These are phyloP conservation scores for Blastobasis adustella DNA, from an alignment of 2,888 invertebrate genomes.

Conservation along the genomic window DNA sequence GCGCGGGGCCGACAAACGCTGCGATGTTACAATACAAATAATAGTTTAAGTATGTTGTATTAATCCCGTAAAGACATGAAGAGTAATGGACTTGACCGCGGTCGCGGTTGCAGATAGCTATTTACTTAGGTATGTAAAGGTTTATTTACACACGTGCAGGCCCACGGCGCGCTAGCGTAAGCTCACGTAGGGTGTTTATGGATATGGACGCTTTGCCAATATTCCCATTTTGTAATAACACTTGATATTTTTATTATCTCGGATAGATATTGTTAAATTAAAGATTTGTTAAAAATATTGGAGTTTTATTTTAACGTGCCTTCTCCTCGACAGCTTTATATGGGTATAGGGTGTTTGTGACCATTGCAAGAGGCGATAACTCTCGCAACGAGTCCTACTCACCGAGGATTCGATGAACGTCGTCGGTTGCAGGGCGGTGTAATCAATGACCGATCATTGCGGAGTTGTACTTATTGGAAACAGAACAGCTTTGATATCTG, in stretches of 20 bases:
- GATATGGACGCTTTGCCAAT: constrained; percentile 16
- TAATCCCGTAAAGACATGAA: neutral
- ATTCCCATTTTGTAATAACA: constrained; percentile 19
- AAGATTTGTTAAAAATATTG: constrained; percentile 24
- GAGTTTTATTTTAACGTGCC: constrained; percentile 8
- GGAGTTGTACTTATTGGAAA: no score
- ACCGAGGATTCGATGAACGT: no score
- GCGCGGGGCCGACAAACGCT: no score
- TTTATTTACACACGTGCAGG: neutral
- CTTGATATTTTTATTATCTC: constrained; percentile 19
- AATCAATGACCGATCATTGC: no score
- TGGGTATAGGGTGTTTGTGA: neutral
- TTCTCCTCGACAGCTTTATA: neutral
- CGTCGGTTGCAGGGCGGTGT: no score
- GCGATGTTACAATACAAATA: no score
- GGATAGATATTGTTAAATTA: constrained; percentile 28
- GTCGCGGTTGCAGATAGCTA: constrained; percentile 67
- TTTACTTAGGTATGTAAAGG: neutral
- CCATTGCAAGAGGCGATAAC: no score
- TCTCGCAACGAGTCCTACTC: no score
- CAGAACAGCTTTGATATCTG: no score
- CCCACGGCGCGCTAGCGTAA: constrained; percentile 1
- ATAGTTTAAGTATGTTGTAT: neutral
- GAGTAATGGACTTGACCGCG: constrained; percentile 22
- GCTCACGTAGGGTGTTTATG: constrained; percentile 7